Evolutionary conservation across 2,113 vertebrate genomes (phyloP), one percentile per base, ranked within the genome.

Genomic region (Mustela lutreola): DNA sequence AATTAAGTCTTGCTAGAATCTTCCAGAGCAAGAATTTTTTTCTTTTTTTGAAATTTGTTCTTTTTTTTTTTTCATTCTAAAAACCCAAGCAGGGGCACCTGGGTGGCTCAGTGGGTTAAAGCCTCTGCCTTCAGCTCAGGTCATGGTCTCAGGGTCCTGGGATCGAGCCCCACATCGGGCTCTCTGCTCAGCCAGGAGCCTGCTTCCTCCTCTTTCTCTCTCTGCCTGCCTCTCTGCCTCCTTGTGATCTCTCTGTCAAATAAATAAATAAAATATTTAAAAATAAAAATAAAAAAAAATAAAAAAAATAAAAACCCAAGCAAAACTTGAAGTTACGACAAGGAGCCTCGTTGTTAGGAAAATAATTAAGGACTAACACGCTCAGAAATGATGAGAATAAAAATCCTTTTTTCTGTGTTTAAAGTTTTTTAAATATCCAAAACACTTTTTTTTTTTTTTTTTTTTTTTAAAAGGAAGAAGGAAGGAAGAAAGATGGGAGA

Each of bases 251-350:
- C n/a, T n/a, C n/a, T n/a, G n/a, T n/a, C n/a, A n/a, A n/a, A n/a
- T n/a, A n/a, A n/a, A n/a, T n/a, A n/a, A n/a, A n/a, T n/a, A n/a
- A n/a, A n/a, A n/a, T n/a, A n/a, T n/a, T n/a, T n/a, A n/a, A n/a
- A n/a, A n/a, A n/a, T n/a, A n/a, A n/a, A n/a, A n/a, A n/a, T n/a
- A n/a, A n/a, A n/a, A n/a, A n/a, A n/a, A n/a, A n/a, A n/a, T n/a
- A n/a, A n/a, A n/a, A n/a, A n/a, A n/a, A n/a, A n/a, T 88, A 84
- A 97, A 93, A 93, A 62, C 58, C 84, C 18, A 94, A 94, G 39
- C 78, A 48, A 73, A 95, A 85, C 22, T 82, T 90, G 58, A 92
- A 76, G 79, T 65, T 53, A 53, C 31, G 21, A 85, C 80, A 56
- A 95, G 6, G 31, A 53, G 21, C 2, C 24, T 62, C 60, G 39